Conservation (phyloP, 2,113 vertebrate species). For the Gadus macrocephalus region DNA sequence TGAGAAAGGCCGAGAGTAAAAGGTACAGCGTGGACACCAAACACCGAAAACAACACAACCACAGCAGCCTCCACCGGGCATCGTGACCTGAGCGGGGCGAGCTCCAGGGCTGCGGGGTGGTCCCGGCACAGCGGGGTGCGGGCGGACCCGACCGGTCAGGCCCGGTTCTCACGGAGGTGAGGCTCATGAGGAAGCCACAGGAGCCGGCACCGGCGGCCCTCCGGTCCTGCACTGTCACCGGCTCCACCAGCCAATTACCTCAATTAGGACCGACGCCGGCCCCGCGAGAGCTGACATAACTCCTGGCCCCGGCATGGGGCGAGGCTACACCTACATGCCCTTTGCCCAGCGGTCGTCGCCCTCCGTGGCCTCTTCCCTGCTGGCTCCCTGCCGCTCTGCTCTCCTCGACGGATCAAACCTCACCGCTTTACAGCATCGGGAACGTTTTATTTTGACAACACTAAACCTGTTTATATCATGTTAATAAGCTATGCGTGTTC, state of each 20-base stretch:
- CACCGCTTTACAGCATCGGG: no score
- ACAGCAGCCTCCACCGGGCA: not conserved
- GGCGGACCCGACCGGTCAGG: not conserved
- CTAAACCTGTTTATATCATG: no score
- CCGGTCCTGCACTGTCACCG: not conserved
- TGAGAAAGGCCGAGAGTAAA: not conserved
- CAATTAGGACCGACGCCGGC: not conserved
- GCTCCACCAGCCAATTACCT: constrained; percentile 15
- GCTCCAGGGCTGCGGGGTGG: not conserved
- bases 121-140: no score
- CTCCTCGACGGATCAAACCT: no score
- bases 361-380: not conserved
- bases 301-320: not conserved
- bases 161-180: not conserved
- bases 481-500: no score
- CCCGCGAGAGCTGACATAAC: constrained; percentile 9
- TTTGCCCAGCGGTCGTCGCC: no score
- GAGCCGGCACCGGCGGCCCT: not conserved
- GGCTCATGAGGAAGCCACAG: constrained; percentile 5
- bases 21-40: not conserved
- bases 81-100: not conserved
- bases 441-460: no score
- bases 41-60: not conserved
- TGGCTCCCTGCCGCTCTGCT: no score
- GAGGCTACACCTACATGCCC: not conserved